Base-by-base conservation (phyloP, 2,113 vertebrate genomes). In the Neodontobutis hainanensis region DNA sequence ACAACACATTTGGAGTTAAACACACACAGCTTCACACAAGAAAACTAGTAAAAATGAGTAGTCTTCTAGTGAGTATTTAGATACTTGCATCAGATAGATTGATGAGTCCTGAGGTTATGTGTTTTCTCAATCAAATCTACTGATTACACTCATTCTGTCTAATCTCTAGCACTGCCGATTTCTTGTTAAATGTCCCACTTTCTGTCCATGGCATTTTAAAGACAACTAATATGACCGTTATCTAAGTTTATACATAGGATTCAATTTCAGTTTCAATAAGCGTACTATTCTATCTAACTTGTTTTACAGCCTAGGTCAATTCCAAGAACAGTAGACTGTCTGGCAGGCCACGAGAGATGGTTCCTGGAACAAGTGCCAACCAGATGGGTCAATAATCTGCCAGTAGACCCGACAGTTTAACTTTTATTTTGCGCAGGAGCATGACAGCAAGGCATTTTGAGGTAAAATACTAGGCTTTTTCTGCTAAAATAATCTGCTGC, bases 201-300 rank as follows among this genome's bases (percentile, higher is more conserved):
- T 65, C 66, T 5, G 32, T 50, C 65, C 6, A 55, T 56, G 56
- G 65, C 59, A 44, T 47, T 71, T 68, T 68, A 49, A 67, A 56
- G 48, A 74, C 16, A 81, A 83, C 81, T 77, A 78, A 80, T 76
- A 10, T 77, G 55, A 77, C 74, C 59, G 66, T 7, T 70, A 56
- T 65, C 49, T 80, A 27, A 27, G 19, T 3, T 27, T 1, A 27
- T 27, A 27, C 19, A 27, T 27, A 27, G 19, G 19, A 27, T 27
- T 27, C 3, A 27, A 3, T 27, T 27, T 27, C 19, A 27, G 19
- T 27, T n/a, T n/a, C n/a, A n/a, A n/a, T n/a, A n/a, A n/a, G n/a
- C n/a, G n/a, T n/a, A n/a, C 11, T 34, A 34, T 12, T 55, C 2
- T 36, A 14, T 12, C n/a, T 3, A 38, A 34, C 7, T 14, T 36